Percentiles rank a stretch among this genome's conserved stretches.
Conservation (phyloP, 2,888 invertebrate genomes). For the Pterobdella sp. region DNA sequence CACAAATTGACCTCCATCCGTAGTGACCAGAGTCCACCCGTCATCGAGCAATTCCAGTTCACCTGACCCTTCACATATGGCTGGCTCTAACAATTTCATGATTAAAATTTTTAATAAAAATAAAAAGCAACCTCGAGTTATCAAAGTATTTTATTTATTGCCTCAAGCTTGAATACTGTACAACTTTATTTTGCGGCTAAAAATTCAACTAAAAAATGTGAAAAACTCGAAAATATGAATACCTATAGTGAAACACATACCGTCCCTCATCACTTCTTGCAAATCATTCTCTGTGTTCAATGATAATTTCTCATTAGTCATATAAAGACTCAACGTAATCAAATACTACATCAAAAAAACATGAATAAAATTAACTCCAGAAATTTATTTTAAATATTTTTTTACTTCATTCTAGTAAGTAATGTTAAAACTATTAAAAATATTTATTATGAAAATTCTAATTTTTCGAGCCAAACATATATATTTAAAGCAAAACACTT, state of each 20-base stretch:
- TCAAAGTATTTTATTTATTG: too few species aligned
- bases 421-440: not conserved
- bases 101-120: not conserved
- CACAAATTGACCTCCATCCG: constrained; percentile 74
- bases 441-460: constrained; percentile 7
- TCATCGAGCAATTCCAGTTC: constrained; percentile 59
- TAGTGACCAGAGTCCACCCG: constrained; percentile 82
- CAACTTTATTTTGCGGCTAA: too few species aligned
- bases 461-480: too few species aligned
- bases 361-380: too few species aligned
- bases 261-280: constrained; percentile 61
- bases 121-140: too few species aligned
- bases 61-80: constrained; percentile 60
- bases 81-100: constrained; percentile 61
- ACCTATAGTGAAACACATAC: constrained; percentile 86
- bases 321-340: too few species aligned
- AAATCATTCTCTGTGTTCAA: constrained; percentile 35
- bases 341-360: too few species aligned
- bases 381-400: not conserved
- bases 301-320: not conserved
- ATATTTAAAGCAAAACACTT: constrained; percentile 49
- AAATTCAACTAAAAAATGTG: too few species aligned
- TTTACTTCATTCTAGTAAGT: not conserved
- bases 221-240: too few species aligned
- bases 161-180: too few species aligned